Evolutionary conservation across 2,888 invertebrate species (phyloP).

Genomic region (Caenorhabditis sulstoni): DNA sequence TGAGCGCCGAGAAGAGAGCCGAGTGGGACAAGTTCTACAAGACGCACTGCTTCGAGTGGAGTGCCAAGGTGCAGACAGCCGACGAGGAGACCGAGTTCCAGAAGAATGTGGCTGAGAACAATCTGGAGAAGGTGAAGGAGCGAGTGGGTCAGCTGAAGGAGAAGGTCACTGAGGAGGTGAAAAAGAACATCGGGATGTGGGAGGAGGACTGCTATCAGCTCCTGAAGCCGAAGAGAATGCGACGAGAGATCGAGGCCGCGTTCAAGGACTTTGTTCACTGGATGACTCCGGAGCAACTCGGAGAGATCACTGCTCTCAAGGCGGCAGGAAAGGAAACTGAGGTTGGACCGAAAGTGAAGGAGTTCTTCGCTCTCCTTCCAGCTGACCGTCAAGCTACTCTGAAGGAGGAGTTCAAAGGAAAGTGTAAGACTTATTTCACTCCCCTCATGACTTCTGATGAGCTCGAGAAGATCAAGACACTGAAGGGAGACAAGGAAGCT

Average conservation of each 20-base stretch:
- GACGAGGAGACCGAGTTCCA: constrained; percentile 47
- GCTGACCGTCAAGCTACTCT: constrained; percentile 24
- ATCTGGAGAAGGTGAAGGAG: constrained; percentile 54
- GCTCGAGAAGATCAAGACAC: constrained; percentile 51
- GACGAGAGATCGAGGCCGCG: constrained; percentile 36
- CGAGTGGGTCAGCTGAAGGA: constrained; percentile 65
- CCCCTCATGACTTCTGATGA: constrained; percentile 47
- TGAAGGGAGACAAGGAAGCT: constrained; percentile 50
- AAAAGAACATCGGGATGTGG: constrained; percentile 59
- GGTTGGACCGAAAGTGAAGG: constrained; percentile 32
- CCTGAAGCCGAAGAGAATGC: constrained; percentile 31
- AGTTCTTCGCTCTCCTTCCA: constrained; percentile 30
- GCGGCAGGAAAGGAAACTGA: constrained; percentile 33
- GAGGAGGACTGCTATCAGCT: constrained; percentile 60
- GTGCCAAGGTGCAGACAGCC: constrained; percentile 41
- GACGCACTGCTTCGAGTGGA: constrained; percentile 64
- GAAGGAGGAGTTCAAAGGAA: constrained; percentile 39
- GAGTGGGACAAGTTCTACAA: constrained; percentile 67
- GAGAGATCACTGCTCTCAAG: constrained; percentile 38
- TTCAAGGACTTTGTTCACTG: constrained; percentile 40
- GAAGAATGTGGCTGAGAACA: constrained; percentile 50
- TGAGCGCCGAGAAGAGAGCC: constrained; percentile 53
- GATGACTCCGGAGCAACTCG: constrained; percentile 53
- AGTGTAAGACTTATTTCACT: constrained; percentile 38
- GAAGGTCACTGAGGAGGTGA: constrained; percentile 61